phyloP scores from a whole-genome alignment of 53 echinoderm and acorn worm genomes.

The Paelopatides confundens region DNA sequence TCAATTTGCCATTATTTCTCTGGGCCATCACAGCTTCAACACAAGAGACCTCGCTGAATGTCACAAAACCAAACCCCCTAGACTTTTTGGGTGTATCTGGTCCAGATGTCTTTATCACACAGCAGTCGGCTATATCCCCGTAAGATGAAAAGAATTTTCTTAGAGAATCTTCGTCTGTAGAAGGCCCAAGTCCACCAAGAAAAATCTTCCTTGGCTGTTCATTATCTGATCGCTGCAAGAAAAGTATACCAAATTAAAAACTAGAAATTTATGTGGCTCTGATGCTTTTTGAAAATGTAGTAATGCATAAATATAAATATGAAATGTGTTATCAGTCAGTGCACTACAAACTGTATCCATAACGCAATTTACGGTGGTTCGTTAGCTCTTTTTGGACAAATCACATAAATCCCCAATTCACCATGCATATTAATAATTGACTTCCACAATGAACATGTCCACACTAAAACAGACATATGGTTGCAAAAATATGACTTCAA shows the following conservation, averaged over 20 bases:
- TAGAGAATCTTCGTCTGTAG: conserved; percentile 79
- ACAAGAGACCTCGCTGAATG: conserved; percentile 67
- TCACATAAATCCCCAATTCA: no score
- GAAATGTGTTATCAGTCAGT: no score
- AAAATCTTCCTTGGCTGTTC: conserved; percentile 96
- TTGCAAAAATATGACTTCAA: no score
- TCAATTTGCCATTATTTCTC: conserved; percentile 58
- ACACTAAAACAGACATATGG: no score
- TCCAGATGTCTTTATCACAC: conserved; percentile 72
- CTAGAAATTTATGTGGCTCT: no score
- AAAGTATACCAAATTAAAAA: neutral
- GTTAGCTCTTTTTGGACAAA: no score
- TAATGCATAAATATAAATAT: no score
- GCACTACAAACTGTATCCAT: no score
- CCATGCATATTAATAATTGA: no score
- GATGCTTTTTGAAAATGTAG: no score
- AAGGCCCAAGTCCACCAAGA: conserved; percentile 83
- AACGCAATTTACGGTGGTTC: no score
- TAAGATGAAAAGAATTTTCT: conserved; percentile 72
- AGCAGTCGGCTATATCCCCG: conserved; percentile 90
- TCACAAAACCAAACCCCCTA: conserved; percentile 94
- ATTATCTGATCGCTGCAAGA: conserved; percentile 34
- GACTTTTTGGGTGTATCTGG: conserved; percentile 68
- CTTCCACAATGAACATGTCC: no score
- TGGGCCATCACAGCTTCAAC: conserved; percentile 80